Percentiles rank a stretch among this genome's conserved stretches.
Evolutionary conservation across 1,140 invertebrate species (phyloP).

Genomic region (Paramacrobiotus metropolitanus): DNA sequence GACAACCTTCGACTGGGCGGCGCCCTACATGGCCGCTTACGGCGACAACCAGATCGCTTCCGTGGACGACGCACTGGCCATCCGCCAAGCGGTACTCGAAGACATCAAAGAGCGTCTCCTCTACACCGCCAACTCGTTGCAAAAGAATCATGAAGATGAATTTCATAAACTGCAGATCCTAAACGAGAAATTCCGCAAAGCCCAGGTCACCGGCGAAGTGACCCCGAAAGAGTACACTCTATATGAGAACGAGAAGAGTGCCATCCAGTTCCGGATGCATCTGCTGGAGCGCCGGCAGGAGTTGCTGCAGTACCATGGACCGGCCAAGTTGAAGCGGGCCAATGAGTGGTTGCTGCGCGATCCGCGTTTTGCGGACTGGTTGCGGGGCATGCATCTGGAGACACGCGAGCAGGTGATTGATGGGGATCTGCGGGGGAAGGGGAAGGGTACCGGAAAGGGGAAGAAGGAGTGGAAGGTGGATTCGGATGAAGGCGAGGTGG

Average conservation of each 20-base stretch:
- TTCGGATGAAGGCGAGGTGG: neutral
- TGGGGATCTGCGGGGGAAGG: neutral
- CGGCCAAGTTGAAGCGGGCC: neutral
- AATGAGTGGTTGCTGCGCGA: neutral
- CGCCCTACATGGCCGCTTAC: slow-evolving; percentile 2
- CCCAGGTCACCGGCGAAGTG: neutral
- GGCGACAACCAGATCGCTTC: neutral
- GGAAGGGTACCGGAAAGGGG: neutral
- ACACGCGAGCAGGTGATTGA: neutral
- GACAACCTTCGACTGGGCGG: neutral
- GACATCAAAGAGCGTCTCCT: neutral
- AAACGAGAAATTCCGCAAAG: neutral
- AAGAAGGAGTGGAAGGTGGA: slow-evolving; percentile 1
- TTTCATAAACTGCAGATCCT: neutral
- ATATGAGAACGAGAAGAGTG: neutral
- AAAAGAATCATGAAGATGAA: neutral
- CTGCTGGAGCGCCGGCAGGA: slow-evolving; percentile 2
- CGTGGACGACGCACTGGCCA: neutral
- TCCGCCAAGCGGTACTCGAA: neutral
- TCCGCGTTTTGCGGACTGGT: neutral
- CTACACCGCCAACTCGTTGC: neutral
- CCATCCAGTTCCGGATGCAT: slow-evolving; percentile 1
- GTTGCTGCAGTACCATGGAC: neutral
- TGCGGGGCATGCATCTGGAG: neutral
- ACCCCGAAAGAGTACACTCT: neutral